Evolutionary conservation across 2,888 invertebrate species (phyloP).

Genomic region (Ariolimax columbianus): DNA sequence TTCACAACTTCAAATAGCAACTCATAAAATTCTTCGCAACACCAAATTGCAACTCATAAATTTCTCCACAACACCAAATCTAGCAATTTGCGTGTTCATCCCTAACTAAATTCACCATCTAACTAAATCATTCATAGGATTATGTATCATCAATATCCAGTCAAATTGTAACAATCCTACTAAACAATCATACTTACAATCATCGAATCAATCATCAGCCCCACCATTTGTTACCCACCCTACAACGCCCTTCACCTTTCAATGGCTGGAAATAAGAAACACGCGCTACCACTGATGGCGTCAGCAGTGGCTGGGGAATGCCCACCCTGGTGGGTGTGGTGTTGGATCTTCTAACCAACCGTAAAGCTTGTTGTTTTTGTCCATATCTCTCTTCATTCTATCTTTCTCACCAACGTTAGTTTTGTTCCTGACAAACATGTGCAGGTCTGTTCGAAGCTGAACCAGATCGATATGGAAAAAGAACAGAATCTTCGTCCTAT

Average conservation of each 20-base stretch:
- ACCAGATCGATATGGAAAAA: background rate
- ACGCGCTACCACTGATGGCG: background rate
- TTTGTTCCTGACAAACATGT: background rate
- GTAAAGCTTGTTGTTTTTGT: background rate
- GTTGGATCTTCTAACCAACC: slow-evolving; percentile 4
- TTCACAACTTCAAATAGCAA: too few relatives aligned
- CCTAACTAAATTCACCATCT: too few relatives aligned
- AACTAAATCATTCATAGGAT: too few relatives aligned
- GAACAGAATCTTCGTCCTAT: slow-evolving; percentile 1
- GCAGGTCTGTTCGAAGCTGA: slow-evolving; percentile 1
- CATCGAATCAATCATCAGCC: too few relatives aligned
- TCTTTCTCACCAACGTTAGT: background rate
- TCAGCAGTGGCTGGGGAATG: slow-evolving; percentile 2
- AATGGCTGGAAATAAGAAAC: background rate
- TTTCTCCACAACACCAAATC: too few relatives aligned
- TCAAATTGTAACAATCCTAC: too few relatives aligned
- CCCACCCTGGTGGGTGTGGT: slow-evolving; percentile 19
- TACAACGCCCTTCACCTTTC: background rate
- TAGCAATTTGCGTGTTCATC: too few relatives aligned
- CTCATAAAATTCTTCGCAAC: too few relatives aligned
- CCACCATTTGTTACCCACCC: too few relatives aligned
- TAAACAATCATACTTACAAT: too few relatives aligned
- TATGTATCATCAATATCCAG: too few relatives aligned
- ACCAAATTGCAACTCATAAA: too few relatives aligned
- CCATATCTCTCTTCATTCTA: background rate